Base-by-base conservation (phyloP, 2,113 vertebrate genomes). In the Triplophysa rosa region DNA sequence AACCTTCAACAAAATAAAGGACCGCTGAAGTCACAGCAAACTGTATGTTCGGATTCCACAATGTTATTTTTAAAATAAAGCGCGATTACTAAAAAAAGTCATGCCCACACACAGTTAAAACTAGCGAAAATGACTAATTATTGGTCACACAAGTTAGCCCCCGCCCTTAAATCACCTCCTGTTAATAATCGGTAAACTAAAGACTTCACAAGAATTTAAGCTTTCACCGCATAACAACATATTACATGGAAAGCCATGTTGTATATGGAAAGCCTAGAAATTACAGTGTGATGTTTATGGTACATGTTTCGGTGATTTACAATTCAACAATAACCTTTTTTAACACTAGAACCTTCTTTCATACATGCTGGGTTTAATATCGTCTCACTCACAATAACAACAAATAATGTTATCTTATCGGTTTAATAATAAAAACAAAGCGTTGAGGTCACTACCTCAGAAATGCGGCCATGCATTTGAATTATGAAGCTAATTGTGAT, bases 1-100 rank as follows among this genome's bases (percentile, higher is more conserved):
- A 62, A 73, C 12, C 79, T 47, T n/a, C 52, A 75, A 21, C 64
- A 83, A 65, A 80, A 83, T 76, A 76, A 70, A 83, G 64, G 67
- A 70, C 66, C 58, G 49, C 56, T 54, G 64, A 83, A 59, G 70
- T 77, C 29, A 74, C 68, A 17, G 42, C 37, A 33, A 37, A 7
- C 33, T 37, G 33, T 61, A 52, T 24, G 2, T 21, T n/a, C 17
- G 64, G 62, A 63, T 68, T 68, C 42, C 47, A 61, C 58, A 17
- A 40, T 24, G n/a, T 54, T 54, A 14, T 70, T 16, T 26, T 56
- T 26, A 61, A 72, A 33, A 24, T 6, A 61, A 23, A 61, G 29
- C 4, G 11, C 14, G 21, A 49, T 11, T 26, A 13, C n/a, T 0
- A 58, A 72, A 59, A 4, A 1, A 26, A 67, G 21, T 12, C 24